phyloP scores from a whole-genome alignment of 2,888 invertebrate genomes.

The Aelia acuminata region DNA sequence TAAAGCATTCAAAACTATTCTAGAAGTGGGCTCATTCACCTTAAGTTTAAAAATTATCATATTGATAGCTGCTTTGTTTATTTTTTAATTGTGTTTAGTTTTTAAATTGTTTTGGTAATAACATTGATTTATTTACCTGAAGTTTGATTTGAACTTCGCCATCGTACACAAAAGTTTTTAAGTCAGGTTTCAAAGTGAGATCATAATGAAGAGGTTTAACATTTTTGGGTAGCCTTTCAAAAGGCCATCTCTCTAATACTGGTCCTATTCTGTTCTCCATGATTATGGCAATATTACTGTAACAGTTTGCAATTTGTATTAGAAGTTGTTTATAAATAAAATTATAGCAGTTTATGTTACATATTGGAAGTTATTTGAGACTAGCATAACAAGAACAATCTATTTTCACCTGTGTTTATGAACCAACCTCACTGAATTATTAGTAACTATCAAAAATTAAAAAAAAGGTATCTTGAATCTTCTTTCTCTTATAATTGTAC shows the following conservation, averaged over 20 bases:
- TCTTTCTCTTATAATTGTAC: too few relatives aligned
- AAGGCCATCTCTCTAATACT: conserved; percentile 74
- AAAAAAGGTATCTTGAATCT: too few relatives aligned
- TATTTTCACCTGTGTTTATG: too few relatives aligned
- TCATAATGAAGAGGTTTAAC: conserved; percentile 90
- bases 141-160: conserved; percentile 87
- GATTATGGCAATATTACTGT: neutral
- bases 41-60: conserved; percentile 70
- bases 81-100: neutral
- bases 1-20: conserved; percentile 82
- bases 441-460: too few relatives aligned
- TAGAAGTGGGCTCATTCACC: conserved; percentile 78
- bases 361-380: neutral
- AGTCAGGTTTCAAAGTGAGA: conserved; percentile 86
- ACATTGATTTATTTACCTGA: conserved; percentile 78
- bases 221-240: conserved; percentile 82
- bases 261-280: conserved; percentile 66
- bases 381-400: conserved; percentile 10
- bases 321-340: neutral
- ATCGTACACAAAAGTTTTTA: conserved; percentile 86
- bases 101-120: too few relatives aligned
- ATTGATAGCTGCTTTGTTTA: neutral
- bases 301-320: neutral
- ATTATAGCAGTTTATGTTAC: neutral
- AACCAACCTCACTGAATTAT: too few relatives aligned